Conservation (phyloP, 2,888 invertebrate species). For the Dryomyza anilis region DNA sequence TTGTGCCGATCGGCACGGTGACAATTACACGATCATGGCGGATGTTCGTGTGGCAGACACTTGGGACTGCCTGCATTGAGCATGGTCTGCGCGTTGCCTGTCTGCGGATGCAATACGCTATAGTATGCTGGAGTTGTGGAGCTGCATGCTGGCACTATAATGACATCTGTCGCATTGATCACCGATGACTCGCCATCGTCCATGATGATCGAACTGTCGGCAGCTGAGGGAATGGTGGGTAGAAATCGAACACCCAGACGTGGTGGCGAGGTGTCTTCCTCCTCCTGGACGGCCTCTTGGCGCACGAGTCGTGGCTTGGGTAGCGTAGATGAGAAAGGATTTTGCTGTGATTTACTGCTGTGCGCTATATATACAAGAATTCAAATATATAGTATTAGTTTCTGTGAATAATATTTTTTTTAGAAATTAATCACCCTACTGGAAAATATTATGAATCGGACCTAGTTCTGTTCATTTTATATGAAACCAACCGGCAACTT, state of each 20-base stretch:
- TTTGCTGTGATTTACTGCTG: conserved; percentile 47
- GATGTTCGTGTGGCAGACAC: conserved; percentile 50
- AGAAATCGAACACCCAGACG: conserved; percentile 67
- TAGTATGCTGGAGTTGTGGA: conserved; percentile 45
- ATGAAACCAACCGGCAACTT: too few species aligned
- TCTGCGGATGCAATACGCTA: conserved; percentile 31
- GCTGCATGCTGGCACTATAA: conserved; percentile 41
- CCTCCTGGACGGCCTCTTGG: conserved; percentile 80
- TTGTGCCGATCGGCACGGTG: conserved; percentile 22
- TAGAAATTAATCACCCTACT: too few species aligned
- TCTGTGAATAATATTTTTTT: too few species aligned
- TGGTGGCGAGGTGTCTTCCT: conserved; percentile 65
- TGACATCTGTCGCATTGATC: conserved; percentile 34
- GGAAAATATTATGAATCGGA: too few species aligned
- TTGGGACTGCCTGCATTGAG: conserved; percentile 46
- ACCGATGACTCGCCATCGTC: conserved; percentile 66
- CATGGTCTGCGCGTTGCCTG: conserved; percentile 33
- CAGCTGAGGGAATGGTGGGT: conserved; percentile 76
- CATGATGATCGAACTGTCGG: conserved; percentile 72
- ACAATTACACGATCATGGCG: conserved; percentile 46
- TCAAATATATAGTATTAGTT: too few species aligned
- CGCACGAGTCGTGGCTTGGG: conserved; percentile 77
- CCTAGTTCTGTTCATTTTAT: too few species aligned
- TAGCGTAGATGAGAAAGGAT: conserved; percentile 44
- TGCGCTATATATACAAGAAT: conserved; percentile 48